Percentiles rank a stretch among this genome's conserved stretches.
Conservation (phyloP, 2,797 vertebrate genomes). For the Platyrinchus mystaceus region DNA sequence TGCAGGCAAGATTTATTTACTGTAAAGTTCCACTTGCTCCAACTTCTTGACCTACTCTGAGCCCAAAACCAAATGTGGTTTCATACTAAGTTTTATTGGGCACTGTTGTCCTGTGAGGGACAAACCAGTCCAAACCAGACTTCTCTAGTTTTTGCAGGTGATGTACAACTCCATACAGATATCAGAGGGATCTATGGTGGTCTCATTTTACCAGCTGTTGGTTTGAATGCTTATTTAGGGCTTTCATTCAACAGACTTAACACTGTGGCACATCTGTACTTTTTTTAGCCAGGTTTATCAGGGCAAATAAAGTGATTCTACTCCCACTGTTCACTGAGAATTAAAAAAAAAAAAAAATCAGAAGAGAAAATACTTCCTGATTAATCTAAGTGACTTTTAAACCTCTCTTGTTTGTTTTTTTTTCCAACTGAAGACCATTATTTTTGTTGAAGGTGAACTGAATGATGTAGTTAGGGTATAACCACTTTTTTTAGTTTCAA, state of each 20-base stretch:
- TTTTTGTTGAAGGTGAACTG: background rate
- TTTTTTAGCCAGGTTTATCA: background rate
- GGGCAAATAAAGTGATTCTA: background rate
- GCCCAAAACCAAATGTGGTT: background rate
- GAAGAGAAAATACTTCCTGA: background rate
- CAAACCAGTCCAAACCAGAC: background rate
- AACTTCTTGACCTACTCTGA: background rate
- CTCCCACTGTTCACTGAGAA: background rate
- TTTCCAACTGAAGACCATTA: background rate
- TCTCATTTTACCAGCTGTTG: background rate
- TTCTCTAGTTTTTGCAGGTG: background rate
- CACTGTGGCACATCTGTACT: background rate
- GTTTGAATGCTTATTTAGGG: background rate
- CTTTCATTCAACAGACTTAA: background rate
- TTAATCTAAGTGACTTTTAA: background rate
- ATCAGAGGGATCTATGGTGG: background rate
- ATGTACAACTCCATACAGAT: background rate
- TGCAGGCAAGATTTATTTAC: background rate
- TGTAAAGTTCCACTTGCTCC: background rate
- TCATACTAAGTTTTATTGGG: background rate
- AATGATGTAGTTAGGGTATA: background rate
- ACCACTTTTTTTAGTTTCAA: background rate
- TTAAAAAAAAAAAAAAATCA: background rate
- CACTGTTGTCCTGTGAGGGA: background rate
- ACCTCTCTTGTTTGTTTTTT: rapidly evolving